phyloP scores from a whole-genome alignment of 92 coral and sea anemone species.

The Zoanthus sociatus region DNA sequence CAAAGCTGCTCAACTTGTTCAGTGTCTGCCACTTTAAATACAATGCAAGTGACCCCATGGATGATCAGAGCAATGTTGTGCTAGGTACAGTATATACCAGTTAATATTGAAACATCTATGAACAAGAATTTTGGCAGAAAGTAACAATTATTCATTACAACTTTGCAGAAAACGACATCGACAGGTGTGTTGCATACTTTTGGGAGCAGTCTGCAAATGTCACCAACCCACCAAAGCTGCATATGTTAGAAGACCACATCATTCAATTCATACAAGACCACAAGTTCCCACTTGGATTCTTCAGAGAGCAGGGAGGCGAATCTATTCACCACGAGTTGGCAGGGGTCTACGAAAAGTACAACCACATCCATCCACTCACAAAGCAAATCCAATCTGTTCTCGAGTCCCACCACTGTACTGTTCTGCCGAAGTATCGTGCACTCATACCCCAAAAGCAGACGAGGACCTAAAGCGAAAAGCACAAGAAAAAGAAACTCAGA shows the following conservation, averaged over 20 bases:
- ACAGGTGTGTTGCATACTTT: constrained; percentile 13
- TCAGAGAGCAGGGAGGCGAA: constrained; percentile 23
- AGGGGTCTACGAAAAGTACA: not conserved
- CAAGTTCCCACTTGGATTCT: constrained; percentile 24
- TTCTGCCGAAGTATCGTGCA: constrained; percentile 11
- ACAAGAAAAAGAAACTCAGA: not conserved
- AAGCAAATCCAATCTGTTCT: constrained; percentile 15
- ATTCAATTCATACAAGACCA: constrained; percentile 2
- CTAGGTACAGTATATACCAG: not conserved
- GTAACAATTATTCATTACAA: constrained; percentile 5
- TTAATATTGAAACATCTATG: not conserved
- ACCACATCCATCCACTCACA: constrained; percentile 31
- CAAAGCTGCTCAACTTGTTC: constrained; percentile 10
- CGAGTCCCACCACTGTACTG: constrained; percentile 13
- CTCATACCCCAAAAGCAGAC: not conserved
- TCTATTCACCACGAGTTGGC: constrained; percentile 17
- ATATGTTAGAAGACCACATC: constrained; percentile 24
- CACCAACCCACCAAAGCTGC: constrained; percentile 23
- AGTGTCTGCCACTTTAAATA: constrained; percentile 9
- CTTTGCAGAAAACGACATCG: constrained; percentile 23
- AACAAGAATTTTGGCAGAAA: constrained; percentile 3
- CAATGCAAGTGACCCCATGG: constrained; percentile 4
- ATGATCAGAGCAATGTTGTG: constrained; percentile 12
- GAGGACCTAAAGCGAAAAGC: not conserved
- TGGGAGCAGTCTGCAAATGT: constrained; percentile 20